Evolutionary conservation across 2,113 vertebrate species (phyloP), one percentile per base, ranked within the genome.

Genomic region (Xyliphius kryptos): DNA sequence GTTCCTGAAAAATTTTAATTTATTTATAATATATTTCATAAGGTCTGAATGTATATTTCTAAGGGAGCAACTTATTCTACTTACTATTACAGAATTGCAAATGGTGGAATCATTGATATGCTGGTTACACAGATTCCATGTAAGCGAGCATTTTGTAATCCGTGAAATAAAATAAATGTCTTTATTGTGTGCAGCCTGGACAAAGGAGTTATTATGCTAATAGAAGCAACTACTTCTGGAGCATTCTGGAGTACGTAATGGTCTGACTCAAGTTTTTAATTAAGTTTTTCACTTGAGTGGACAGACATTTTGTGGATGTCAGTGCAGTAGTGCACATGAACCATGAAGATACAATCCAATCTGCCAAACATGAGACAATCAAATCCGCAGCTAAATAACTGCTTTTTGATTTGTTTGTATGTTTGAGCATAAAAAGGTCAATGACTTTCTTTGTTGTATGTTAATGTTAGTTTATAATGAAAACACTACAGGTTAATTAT

Each of bases 211-310:
- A 68, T 68, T 72, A 72, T 68, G 70, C 65, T 64, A 68, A 64
- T 72, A 72, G 56, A 51, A 72, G 61, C 60, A 63, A 63, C 56
- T 72, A 26, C 63, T 64, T 62, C 53, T 8, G 70, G 40, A 43
- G 51, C 26, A 43, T 58, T 68, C 61, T 38, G 70, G 53, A 61
- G 41, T n/a, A 72, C 56, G 61, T 65, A 68, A 73, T 66, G 69
- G 50, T 50, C 65, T 65, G 71, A 65, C 61, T 68, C 37, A 41
- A 65, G 66, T 73, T 73, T 57, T 72, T 73, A 73, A 73, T 73
- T 73, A 73, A 66, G 64, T 69, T 73, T 73, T 64, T 61, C 71
- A 73, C 66, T 68, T 68, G 64, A 72, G 54, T 63, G 70, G 40
- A 38, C 66, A 69, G 61, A 69, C 57, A 50, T 64, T 58, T 32